Percentiles rank a stretch among this genome's conserved stretches.
phyloP scores from a whole-genome alignment of 2,797 vertebrate species.

The Neosilurus hyrtlii region DNA sequence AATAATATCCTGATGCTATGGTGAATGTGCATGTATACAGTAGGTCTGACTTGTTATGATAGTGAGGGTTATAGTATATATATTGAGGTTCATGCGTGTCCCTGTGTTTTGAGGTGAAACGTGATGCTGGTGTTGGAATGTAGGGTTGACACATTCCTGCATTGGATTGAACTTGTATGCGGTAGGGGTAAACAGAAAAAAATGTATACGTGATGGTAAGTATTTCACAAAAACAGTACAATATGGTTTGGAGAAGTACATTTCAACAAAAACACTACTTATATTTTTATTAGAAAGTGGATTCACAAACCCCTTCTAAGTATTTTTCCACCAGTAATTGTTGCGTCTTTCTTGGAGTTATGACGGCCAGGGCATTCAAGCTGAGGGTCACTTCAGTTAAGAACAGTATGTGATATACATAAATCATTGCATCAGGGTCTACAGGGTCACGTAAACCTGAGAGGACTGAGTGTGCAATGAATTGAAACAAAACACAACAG shows the following conservation, averaged over 20 bases:
- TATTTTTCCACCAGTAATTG: not conserved
- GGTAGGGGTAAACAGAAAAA: not conserved
- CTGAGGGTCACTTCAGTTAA: not conserved
- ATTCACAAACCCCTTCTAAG: not conserved
- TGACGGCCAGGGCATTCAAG: not conserved
- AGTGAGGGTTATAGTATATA: not conserved
- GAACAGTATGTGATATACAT: not conserved
- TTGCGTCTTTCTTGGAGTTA: not conserved
- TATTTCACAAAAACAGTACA: not conserved
- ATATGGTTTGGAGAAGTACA: not conserved
- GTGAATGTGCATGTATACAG: not conserved
- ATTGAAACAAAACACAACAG: slow-evolving; percentile 29
- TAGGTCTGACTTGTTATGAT: not conserved
- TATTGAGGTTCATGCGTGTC: not conserved
- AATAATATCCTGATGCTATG: too few species aligned
- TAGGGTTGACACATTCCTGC: not conserved
- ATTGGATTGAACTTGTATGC: not conserved
- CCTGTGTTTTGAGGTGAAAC: not conserved
- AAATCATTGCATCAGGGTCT: not conserved
- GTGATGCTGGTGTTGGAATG: not conserved
- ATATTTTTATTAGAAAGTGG: not conserved
- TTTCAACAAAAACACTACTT: not conserved
- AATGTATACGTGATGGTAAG: too few species aligned
- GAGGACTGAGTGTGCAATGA: slow-evolving; percentile 14
- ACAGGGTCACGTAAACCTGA: slow-evolving; percentile 2